Evolutionary conservation across 1,140 invertebrate species (phyloP).

Genomic region (Apolygus lucorum): DNA sequence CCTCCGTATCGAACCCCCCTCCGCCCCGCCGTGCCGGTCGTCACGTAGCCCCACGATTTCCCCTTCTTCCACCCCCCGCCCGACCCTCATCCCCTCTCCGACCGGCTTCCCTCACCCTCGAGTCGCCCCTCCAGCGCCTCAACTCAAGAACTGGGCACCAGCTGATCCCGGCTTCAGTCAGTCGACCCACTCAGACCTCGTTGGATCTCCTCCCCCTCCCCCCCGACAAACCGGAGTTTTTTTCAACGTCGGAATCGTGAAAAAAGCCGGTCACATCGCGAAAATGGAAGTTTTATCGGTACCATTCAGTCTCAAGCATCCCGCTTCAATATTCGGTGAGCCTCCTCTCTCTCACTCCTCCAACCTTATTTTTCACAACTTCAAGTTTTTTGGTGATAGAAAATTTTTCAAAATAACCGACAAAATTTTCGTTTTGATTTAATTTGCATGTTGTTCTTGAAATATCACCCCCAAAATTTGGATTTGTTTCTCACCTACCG

Average conservation of each 20-base stretch:
- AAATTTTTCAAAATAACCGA: no score
- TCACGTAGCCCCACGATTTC: background rate
- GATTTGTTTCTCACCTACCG: no score
- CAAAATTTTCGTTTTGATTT: no score
- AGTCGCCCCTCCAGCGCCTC: background rate
- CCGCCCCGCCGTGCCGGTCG: background rate
- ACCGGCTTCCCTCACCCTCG: background rate
- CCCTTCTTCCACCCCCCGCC: background rate
- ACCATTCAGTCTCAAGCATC: no score
- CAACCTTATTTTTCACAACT: no score
- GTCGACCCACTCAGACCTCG: background rate
- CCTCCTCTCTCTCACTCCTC: no score
- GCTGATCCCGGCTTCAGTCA: slow-evolving; percentile 19
- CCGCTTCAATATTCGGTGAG: no score
- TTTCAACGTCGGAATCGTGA: background rate
- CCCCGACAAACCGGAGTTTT: background rate
- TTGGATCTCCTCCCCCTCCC: background rate
- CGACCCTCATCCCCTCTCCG: background rate
- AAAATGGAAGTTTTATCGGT: background rate
- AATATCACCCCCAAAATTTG: no score
- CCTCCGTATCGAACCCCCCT: background rate
- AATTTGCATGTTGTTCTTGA: no score
- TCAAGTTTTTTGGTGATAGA: no score
- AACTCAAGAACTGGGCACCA: slow-evolving; percentile 15
- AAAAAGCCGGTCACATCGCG: slow-evolving; percentile 7